Evolutionary conservation across 2,888 invertebrate genomes (phyloP).

Genomic region (Agriopis aurantiaria): DNA sequence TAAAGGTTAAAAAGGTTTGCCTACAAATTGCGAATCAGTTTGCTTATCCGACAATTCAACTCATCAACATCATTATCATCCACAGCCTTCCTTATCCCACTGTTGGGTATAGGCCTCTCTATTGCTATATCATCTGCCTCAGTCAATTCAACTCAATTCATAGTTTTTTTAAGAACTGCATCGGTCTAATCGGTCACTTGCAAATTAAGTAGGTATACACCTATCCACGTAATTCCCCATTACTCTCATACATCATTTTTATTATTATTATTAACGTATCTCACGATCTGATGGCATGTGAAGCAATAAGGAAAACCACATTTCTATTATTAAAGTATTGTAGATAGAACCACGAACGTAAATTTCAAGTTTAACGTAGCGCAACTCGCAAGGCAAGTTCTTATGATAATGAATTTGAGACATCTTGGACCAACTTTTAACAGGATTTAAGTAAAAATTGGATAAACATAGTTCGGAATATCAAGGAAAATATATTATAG

Average conservation of each 20-base stretch:
- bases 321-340: conserved; percentile 6
- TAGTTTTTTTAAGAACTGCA: not conserved
- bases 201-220: too few species aligned
- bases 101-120: too few species aligned
- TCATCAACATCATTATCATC: too few species aligned
- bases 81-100: too few species aligned
- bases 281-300: not conserved
- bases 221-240: too few species aligned
- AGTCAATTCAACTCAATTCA: not conserved
- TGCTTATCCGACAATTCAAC: not conserved
- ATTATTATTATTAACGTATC: too few species aligned
- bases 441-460: not conserved
- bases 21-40: too few species aligned
- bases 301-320: conserved; percentile 35
- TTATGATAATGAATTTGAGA: not conserved
- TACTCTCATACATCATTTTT: too few species aligned
- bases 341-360: not conserved
- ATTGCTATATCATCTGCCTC: too few species aligned
- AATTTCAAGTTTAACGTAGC: conserved; percentile 9
- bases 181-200: not conserved
- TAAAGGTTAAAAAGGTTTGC: too few species aligned
- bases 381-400: not conserved
- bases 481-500: too few species aligned
- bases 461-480: not conserved
- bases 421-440: not conserved